A percentile compares a stretch with the other conserved stretches of the same genome.
Evolutionary conservation across 2,888 invertebrate genomes (phyloP).

Genomic region (Agelastica alni): DNA sequence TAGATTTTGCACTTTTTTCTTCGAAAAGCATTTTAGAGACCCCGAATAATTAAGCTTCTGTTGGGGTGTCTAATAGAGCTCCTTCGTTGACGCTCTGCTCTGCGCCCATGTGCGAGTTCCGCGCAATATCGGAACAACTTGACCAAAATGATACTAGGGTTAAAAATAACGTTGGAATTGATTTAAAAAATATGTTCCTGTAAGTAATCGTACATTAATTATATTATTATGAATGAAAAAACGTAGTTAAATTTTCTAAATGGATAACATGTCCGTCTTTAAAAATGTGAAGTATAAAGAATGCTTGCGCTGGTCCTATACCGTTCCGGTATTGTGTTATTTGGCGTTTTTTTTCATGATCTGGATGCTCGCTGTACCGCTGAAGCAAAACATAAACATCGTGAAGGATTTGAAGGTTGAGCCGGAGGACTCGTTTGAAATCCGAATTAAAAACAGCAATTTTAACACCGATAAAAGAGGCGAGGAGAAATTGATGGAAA

Average conservation of each 20-base stretch:
- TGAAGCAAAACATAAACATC: slow-evolving; percentile 48
- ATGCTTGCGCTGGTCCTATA: slow-evolving; percentile 60
- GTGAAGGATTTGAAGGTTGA: slow-evolving; percentile 39
- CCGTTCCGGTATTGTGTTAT: slow-evolving; percentile 62
- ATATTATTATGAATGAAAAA: neutral
- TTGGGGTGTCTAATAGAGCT: too few species aligned
- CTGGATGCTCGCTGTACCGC: slow-evolving; percentile 59
- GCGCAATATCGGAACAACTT: too few species aligned
- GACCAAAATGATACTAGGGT: too few species aligned
- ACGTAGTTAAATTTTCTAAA: neutral
- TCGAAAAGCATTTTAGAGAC: too few species aligned
- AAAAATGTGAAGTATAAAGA: slow-evolving; percentile 29
- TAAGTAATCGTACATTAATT: neutral
- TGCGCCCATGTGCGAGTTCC: too few species aligned
- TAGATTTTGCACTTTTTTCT: too few species aligned
- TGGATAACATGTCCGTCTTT: neutral
- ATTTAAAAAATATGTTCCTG: neutral
- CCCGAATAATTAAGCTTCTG: too few species aligned
- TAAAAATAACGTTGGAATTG: neutral
- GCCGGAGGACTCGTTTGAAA: slow-evolving; percentile 51
- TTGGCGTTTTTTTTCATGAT: slow-evolving; percentile 61
- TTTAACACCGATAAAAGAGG: slow-evolving; percentile 58
- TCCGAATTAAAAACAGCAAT: slow-evolving; percentile 58
- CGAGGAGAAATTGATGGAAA: slow-evolving; percentile 57
- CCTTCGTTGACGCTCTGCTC: too few species aligned